Base-by-base conservation (phyloP, 1,140 invertebrate species). In the Copidosoma floridanum region DNA sequence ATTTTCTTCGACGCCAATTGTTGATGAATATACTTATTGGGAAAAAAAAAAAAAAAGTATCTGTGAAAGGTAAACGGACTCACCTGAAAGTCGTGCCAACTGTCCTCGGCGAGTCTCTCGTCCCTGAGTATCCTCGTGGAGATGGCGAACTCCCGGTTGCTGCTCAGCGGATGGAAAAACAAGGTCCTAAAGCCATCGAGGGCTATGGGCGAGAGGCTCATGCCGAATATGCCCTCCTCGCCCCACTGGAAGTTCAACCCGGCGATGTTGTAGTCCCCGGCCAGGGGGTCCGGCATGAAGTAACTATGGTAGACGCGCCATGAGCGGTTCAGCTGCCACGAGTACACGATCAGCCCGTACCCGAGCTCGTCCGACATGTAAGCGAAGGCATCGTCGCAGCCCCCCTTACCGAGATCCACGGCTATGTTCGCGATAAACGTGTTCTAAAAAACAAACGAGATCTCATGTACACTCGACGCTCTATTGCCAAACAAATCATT, bases 351-450 rank as follows among this genome's bases (percentile, higher is more conserved):
- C 2, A 93, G 71, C 1, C 89, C 90, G 66, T 92, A 92, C 14
- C 89, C 89, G 1, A 91, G 75, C 72, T 92, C 90, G 68, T 93
- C 90, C 0, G 89, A 89, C 74, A 91, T 86, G 66, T 93, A 93
- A 2, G 89, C 89, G 67, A 84, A 89, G 0, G 86, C 85, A 68
- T 93, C 89, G 0, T 91, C 86, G 69, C 90, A 92, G 35, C 79
- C 85, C 35, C 71, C 73, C 64, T 83, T 82, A 41, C 89, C 89
- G 52, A 90, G 80, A 63, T 93, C 90, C 0, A 92, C 82, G 2
- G 87, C 89, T 50, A 92, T 91, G 65, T 92, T 93, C 11, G 90
- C 89, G 27, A 92, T 91, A 71, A 92, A 92, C 0, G 90, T 91
- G 20, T 86, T 84, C 46, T 81, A 41, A 46, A 55, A 12, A 62